A percentile compares a stretch with the other conserved stretches of the same genome.
Conservation (phyloP, 2,113 vertebrate species). For the Elephas maximus region DNA sequence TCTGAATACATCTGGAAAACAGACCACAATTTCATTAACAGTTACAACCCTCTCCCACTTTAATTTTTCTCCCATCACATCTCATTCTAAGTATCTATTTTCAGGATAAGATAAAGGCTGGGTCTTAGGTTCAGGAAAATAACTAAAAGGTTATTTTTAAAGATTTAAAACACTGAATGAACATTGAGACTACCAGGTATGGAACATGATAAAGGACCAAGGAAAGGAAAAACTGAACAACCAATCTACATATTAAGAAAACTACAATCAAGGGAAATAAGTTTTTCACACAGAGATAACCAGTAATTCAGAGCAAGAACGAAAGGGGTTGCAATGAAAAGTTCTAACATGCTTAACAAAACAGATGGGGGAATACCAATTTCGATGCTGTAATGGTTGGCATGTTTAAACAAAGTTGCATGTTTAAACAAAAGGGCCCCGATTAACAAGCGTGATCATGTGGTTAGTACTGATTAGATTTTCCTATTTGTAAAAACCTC, state of each 20-base stretch:
- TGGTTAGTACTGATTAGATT: neutral
- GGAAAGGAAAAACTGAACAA: conserved; percentile 41
- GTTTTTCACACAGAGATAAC: neutral
- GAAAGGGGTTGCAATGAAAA: neutral
- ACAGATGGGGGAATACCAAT: neutral
- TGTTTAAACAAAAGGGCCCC: too few species aligned
- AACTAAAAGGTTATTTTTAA: conserved; percentile 3
- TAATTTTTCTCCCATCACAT: neutral
- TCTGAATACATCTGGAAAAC: conserved; percentile 97
- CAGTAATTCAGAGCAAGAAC: conserved; percentile 49
- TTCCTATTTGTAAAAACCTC: conserved; percentile 37
- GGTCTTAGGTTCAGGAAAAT: neutral
- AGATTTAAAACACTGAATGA: neutral
- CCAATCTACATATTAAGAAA: neutral
- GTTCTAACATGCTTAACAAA: conserved; percentile 35
- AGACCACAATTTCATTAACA: conserved; percentile 69
- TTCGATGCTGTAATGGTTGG: neutral
- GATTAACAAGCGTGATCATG: neutral
- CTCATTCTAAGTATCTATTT: neutral
- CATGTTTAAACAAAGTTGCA: neutral
- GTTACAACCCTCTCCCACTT: neutral
- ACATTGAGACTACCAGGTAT: neutral
- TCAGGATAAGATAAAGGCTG: neutral
- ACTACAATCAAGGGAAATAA: neutral
- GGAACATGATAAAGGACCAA: neutral